These are phyloP conservation scores for Drosophila cognata DNA, from an alignment of 2,888 invertebrate genomes.

Conservation along the genomic window DNA sequence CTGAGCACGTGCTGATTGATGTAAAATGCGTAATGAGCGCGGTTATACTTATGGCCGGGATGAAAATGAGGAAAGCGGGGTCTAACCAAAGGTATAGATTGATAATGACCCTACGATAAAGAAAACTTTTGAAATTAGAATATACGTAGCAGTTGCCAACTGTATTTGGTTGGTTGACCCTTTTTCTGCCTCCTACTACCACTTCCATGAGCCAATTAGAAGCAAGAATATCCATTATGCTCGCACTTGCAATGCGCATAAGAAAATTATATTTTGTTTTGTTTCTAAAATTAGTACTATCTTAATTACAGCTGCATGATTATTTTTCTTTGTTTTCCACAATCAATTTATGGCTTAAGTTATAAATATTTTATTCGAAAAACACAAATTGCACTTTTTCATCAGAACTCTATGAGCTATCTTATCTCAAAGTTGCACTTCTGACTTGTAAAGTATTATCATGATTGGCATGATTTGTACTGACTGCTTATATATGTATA, in stretches of 20 bases:
- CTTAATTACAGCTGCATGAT: not conserved
- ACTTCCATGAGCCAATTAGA: constrained; percentile 43
- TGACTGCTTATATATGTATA: not conserved
- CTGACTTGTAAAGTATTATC: not conserved
- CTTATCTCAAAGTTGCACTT: not conserved
- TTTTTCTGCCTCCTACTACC: not conserved
- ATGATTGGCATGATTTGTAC: not conserved
- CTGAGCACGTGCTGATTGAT: constrained; percentile 78
- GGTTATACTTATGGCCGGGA: constrained; percentile 58
- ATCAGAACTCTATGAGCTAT: not conserved
- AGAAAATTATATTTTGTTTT: not conserved
- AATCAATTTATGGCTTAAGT: not conserved
- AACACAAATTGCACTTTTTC: not conserved
- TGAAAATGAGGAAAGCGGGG: not conserved
- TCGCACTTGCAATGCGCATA: constrained; percentile 1
- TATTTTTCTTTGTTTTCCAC: not conserved
- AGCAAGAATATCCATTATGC: constrained; percentile 17
- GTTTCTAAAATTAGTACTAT: not conserved
- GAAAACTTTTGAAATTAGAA: constrained; percentile 73
- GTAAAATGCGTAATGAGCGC: constrained; percentile 78
- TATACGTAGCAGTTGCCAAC: constrained; percentile 49
- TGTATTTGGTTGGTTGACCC: constrained; percentile 20
- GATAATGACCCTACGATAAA: constrained; percentile 56
- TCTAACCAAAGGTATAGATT: constrained; percentile 30
- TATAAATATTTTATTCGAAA: not conserved